Percentiles rank a stretch among this genome's conserved stretches.
Conservation (phyloP, 2,113 vertebrate genomes). For the Muntiacus reevesi region DNA sequence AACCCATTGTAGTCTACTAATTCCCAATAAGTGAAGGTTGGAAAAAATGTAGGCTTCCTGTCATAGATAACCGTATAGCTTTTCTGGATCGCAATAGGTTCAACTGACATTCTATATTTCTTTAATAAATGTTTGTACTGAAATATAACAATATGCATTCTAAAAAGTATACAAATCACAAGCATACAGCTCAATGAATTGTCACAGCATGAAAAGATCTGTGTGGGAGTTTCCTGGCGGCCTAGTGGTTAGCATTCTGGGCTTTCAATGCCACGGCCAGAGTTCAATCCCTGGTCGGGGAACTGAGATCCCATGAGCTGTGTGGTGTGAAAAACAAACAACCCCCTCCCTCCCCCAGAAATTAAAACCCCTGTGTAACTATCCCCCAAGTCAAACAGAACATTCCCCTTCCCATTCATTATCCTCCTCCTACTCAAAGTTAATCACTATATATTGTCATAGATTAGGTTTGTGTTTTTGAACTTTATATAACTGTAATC, state of each 20-base stretch:
- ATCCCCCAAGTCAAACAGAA: not conserved
- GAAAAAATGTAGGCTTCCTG: not conserved
- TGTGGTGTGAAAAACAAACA: not conserved
- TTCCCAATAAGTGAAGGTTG: not conserved
- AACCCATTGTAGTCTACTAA: not conserved
- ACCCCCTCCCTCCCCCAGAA: fast-evolving
- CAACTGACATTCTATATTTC: not conserved
- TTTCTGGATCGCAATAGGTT: not conserved
- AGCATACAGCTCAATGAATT: not conserved
- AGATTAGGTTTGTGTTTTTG: not conserved
- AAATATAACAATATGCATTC: not conserved
- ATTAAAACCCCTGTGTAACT: not conserved
- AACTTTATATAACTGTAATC: not conserved
- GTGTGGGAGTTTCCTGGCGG: not conserved
- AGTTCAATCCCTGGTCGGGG: not conserved
- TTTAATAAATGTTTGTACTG: not conserved
- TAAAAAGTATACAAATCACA: not conserved
- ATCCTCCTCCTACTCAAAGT: not conserved
- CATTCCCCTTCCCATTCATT: not conserved
- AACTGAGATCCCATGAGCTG: not conserved
- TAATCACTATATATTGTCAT: not conserved
- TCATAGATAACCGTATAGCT: not conserved
- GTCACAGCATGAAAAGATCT: not conserved
- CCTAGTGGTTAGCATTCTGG: not conserved
- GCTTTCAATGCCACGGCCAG: not conserved